Base-by-base conservation (phyloP, 2,797 vertebrate species). In the Pangasius krempfi region DNA sequence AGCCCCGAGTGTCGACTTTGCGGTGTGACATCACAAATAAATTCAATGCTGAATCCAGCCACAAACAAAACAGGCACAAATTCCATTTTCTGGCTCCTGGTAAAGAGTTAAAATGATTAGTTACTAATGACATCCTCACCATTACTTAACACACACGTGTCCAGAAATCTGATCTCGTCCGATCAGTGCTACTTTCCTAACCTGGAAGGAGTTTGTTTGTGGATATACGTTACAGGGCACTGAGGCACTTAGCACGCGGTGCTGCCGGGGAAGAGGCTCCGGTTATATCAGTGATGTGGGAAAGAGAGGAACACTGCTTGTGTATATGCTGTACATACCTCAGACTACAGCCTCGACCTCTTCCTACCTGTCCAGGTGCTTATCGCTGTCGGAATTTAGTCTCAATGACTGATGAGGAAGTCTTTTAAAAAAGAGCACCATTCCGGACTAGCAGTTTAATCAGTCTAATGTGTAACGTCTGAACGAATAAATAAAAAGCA, bases 201-300 rank as follows among this genome's bases (percentile, higher is more conserved):
- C 81, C 92, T 92, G 90, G 92, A 72, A 84, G 64, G 79, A 85
- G 87, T 82, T 90, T 90, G 83, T 68, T 30, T 93, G 83, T 91
- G 88, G 88, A 90, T 93, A 90, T 92, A 92, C 87, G 92, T 94
- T 94, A 93, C 89, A 92, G 75, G 76, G 78, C 50, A 88, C 91
- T 89, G 68, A 93, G 87, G 25, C 90, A 94, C 93, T 91, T 88
- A 93, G 95, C 90, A 91, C 72, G 90, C 80, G 92, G 88, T 89
- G 79, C 82, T 91, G 90, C 84, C 4, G 90, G 91, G 90, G 89
- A 94, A 92, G 92, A 93, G 93, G 89, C 75, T 85, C 85, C 87
- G 89, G 87, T 90, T 94, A 94, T 92, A 94, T 94, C 92, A 91
- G 56, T 86, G 72, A 86, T 66, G 86, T 81, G 70, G 87, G 68